A percentile compares a stretch with the other conserved stretches of the same genome.
phyloP scores from a whole-genome alignment of 92 coral and sea anemone genomes.

The Scolanthus callimorphus region DNA sequence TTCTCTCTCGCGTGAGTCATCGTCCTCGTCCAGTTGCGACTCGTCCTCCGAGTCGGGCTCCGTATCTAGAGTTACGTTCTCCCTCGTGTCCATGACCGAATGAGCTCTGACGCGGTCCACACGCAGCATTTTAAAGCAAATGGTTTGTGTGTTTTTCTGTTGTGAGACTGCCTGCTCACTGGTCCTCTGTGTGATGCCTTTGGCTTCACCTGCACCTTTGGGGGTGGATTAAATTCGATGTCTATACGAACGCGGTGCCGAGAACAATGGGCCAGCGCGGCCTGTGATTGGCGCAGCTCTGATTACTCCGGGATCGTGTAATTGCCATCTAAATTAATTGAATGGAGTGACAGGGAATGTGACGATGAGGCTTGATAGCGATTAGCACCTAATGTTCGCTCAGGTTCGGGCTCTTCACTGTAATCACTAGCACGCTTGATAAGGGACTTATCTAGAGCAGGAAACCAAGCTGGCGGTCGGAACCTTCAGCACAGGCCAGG shows the following conservation, averaged over 20 bases:
- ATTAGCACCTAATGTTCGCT: constrained; percentile 99
- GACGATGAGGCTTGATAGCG: constrained; percentile 98
- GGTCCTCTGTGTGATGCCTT: constrained; percentile 57
- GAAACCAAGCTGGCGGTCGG: constrained; percentile 49
- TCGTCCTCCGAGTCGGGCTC: constrained; percentile 30
- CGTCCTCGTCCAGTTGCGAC: constrained; percentile 41
- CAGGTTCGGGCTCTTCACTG: constrained; percentile 48
- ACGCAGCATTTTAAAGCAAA: constrained; percentile 43
- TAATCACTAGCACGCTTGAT: constrained; percentile 62
- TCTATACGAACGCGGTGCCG: constrained; percentile 71
- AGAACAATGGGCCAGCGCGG: constrained; percentile 88
- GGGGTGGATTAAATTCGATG: constrained; percentile 97
- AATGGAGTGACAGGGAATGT: constrained; percentile 98
- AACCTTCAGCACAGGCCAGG: constrained; percentile 23
- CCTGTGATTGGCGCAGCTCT: constrained; percentile 78
- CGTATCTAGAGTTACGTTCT: constrained; percentile 17
- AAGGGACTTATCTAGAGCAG: constrained; percentile 46
- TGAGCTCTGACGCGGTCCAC: constrained; percentile 31
- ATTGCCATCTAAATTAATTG: constrained; percentile 99
- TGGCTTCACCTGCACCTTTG: constrained; percentile 77
- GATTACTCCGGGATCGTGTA: constrained; percentile 93
- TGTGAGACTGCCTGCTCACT: constrained; percentile 53
- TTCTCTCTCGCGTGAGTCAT: constrained; percentile 63
- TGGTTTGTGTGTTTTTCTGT: constrained; percentile 53
- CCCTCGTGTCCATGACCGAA: constrained; percentile 30